Base-by-base conservation (phyloP, 2,888 invertebrate genomes). In the Helleia helle region DNA sequence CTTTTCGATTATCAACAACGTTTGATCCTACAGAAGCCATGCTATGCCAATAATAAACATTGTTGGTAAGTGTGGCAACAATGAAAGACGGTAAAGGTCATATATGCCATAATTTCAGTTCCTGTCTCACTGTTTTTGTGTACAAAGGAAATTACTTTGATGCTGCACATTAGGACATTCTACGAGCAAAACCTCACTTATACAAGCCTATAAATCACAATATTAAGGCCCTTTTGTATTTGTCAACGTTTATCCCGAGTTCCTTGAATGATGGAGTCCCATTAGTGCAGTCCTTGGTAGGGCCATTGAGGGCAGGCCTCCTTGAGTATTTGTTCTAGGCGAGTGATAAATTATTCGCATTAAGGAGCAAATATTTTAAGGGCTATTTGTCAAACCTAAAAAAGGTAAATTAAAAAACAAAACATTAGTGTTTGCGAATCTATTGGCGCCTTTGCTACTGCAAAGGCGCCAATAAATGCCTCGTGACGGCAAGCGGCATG, bases 201-300 rank as follows among this genome's bases (percentile, higher is more conserved):
- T 18, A 34, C 11, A 29, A 43, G 18, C 41, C 40, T 22, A 71
- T 75, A 75, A 71, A 76, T 74, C 72, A 74, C 72, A 68, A 64
- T 55, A 61, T 39, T 59, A 58, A 60, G 61, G 60, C 65, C 58
- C 60, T 65, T 66, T 62, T 70, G 59, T 66, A 75, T 79, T 75
- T 76, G 79, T 79, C 79, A 76, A 73, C 74, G 64, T 69, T 76
- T 72, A 72, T 71, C 63, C 73, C 54, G 50, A 51, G 55, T 50
- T 48, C 56, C 47, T 30, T 72, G 77, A 77, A 55, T 61, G 73
- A 80, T 75, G 65, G 64, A 43, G 53, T 51, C 65, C 66, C 76
- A 74, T 80, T 80, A 80, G 63, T 58, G 52, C 49, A 58, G 59
- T 63, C 63, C 65, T 69, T 68, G 64, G 64, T 61, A 60, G 54